Evolutionary conservation across 1,140 invertebrate genomes (phyloP), one percentile per base, ranked within the genome.

Genomic region (Antheraea pernyi): DNA sequence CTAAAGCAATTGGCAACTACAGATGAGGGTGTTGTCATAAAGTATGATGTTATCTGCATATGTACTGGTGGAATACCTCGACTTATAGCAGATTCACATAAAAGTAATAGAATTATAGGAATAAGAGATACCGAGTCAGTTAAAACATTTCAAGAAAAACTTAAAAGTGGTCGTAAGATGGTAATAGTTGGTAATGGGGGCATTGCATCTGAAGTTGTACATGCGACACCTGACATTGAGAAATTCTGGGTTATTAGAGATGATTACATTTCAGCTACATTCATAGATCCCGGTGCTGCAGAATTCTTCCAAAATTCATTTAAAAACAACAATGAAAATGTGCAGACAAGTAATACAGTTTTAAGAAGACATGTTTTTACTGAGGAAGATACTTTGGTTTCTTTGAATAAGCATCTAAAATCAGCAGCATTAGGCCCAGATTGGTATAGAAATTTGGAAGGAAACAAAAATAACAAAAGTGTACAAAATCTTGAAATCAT

Each of bases 91-190:
- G 88, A 94, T 79, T 89, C 93, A 18, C 85, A 94, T 72, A 91
- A 94, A 70, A 95, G 95, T 84, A 91, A 94, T 0, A 93, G 94
- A 85, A 94, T 99, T 60, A 78, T 99, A 63, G 97, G 97, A 13
- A 98, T 99, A 70, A 94, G 98, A 77, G 98, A 99, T 84, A 99
- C 97, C n/a, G 97, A 99, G 85, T 99, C 98, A 22, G 97, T 99
- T 0, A 86, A 96, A 83, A 94, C 95, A 70, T 97, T 99, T 80
- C 94, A 97, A 75, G 84, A 94, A 42, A 95, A 94, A 83, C 87
- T 99, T 8, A 88, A 88, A 65, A 85, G 92, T 71, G 94, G 97
- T 0, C 94, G 93, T 75, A 95, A 94, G 92, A 94, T 99, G 76
- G 83, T 97, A 0, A 94, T 99, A 62, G 94, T 99, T 61, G 99